Conservation (phyloP, 2,888 invertebrate species). For the Arrhopalites spinosus region DNA sequence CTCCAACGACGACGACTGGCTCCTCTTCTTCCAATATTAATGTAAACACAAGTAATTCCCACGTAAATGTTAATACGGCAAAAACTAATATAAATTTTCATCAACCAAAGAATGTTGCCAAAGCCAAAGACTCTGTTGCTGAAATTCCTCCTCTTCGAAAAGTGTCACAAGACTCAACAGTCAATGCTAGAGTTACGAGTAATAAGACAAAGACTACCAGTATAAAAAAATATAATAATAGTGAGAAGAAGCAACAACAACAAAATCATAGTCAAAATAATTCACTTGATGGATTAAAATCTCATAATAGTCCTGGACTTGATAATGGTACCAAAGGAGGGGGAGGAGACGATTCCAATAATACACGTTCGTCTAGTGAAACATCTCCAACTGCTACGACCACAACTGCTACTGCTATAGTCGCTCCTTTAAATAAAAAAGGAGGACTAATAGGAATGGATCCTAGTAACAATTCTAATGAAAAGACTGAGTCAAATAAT, state of each 20-base stretch:
- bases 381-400: slow-evolving; percentile 24
- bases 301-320: slow-evolving; percentile 20
- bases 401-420: background rate
- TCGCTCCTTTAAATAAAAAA: too few relatives aligned
- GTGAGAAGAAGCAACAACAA: slow-evolving; percentile 60
- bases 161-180: slow-evolving; percentile 19
- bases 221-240: slow-evolving; percentile 66
- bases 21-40: slow-evolving; percentile 10
- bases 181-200: background rate
- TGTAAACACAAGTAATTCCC: slow-evolving; percentile 1
- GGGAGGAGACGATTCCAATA: background rate
- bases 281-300: slow-evolving; percentile 44
- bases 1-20: background rate
- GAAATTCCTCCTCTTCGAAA: slow-evolving; percentile 33
- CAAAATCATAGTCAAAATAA: slow-evolving; percentile 58
- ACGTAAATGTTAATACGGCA: slow-evolving; percentile 1
- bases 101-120: slow-evolving; percentile 43
- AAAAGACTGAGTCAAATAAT: slow-evolving; percentile 52
- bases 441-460: background rate
- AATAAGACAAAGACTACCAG: background rate
- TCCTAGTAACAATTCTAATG: slow-evolving; percentile 17
- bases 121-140: slow-evolving; percentile 37
- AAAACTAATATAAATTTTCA: slow-evolving; percentile 41
- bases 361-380: slow-evolving; percentile 24
- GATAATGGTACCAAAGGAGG: slow-evolving; percentile 29